Evolutionary conservation across 1,140 invertebrate genomes (phyloP).

Genomic region (Aplysia californica): DNA sequence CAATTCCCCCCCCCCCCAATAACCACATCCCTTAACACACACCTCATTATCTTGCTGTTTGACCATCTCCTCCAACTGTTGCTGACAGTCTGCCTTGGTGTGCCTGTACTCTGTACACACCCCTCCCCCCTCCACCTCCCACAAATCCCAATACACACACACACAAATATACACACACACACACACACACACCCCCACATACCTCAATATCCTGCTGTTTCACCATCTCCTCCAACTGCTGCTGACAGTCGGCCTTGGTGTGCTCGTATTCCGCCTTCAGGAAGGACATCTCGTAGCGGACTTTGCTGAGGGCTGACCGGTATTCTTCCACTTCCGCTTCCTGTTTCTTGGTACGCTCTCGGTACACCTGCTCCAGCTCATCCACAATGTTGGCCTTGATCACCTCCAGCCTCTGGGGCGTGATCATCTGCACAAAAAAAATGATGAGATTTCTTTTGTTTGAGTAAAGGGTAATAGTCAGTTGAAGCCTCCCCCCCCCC

Average conservation of each 20-base stretch:
- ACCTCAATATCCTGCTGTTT: slow-evolving; percentile 65
- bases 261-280: slow-evolving; percentile 66
- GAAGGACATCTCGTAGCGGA: slow-evolving; percentile 64
- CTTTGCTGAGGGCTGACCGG: slow-evolving; percentile 51
- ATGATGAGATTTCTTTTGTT: background rate
- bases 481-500: too few species aligned
- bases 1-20: too few species aligned
- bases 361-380: slow-evolving; percentile 59
- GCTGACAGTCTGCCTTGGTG: too few species aligned
- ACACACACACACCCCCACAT: slow-evolving; percentile 7
- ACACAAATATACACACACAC: background rate
- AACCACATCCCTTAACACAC: too few species aligned
- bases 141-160: too few species aligned
- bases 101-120: too few species aligned
- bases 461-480: too few species aligned
- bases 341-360: slow-evolving; percentile 56
- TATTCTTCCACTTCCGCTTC: slow-evolving; percentile 60
- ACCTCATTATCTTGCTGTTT: slow-evolving; percentile 65
- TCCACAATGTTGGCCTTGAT: slow-evolving; percentile 55
- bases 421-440: slow-evolving; percentile 46
- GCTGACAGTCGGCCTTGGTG: slow-evolving; percentile 53
- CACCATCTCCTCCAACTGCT: slow-evolving; percentile 58
- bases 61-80: slow-evolving; percentile 58
- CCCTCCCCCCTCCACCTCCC: too few species aligned
- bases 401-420: slow-evolving; percentile 59